Conservation (phyloP, 2,888 invertebrate genomes). For the Lottia gigantea region DNA sequence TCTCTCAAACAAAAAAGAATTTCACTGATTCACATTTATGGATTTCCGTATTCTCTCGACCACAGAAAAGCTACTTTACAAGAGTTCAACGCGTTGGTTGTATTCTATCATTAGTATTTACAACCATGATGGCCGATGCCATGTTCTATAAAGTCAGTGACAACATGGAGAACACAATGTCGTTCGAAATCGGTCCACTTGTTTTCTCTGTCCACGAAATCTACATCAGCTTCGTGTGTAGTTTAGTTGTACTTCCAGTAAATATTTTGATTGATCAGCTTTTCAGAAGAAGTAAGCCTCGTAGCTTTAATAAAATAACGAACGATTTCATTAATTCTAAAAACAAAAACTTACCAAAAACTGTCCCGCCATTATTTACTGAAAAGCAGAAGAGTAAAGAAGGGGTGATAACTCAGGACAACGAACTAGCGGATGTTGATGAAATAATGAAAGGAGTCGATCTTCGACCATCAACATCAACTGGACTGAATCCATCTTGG, state of each 20-base stretch:
- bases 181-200: slow-evolving; percentile 39
- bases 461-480: neutral
- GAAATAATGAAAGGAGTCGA: neutral
- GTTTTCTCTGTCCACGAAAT: slow-evolving; percentile 41
- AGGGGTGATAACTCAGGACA: neutral
- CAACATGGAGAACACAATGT: slow-evolving; percentile 25
- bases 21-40: slow-evolving; percentile 69
- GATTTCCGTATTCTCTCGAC: slow-evolving; percentile 69
- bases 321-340: slow-evolving; percentile 29
- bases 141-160: slow-evolving; percentile 64
- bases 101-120: slow-evolving; percentile 65
- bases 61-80: slow-evolving; percentile 67
- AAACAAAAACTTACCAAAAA: neutral
- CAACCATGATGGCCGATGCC: slow-evolving; percentile 69
- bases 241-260: slow-evolving; percentile 62
- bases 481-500: neutral
- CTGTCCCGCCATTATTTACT: neutral
- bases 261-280: slow-evolving; percentile 63
- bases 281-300: slow-evolving; percentile 62
- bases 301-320: slow-evolving; percentile 32
- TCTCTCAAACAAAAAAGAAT: slow-evolving; percentile 57
- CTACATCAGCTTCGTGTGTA: slow-evolving; percentile 45
- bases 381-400: neutral
- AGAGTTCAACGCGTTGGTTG: slow-evolving; percentile 64
- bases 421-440: neutral